These are phyloP conservation scores for Pemphredon lugubris DNA, from an alignment of 2,888 invertebrate genomes.

Conservation along the genomic window DNA sequence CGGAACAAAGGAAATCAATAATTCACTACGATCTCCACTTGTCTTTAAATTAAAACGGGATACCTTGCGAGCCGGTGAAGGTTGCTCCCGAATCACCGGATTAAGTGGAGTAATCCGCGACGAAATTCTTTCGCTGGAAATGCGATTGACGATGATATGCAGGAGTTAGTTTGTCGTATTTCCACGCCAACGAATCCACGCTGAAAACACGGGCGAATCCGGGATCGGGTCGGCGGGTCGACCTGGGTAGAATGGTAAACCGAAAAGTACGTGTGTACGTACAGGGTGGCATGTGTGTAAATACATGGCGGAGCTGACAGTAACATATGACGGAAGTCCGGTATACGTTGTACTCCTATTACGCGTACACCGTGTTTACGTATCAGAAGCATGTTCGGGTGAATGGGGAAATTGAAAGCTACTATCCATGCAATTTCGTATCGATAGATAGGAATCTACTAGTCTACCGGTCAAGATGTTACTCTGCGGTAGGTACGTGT, in stretches of 20 bases:
- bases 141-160: conserved; percentile 11
- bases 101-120: conserved; percentile 1
- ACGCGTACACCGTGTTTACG: conserved; percentile 39
- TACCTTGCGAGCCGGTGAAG: too few relatives aligned
- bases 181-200: conserved; percentile 23
- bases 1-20: too few relatives aligned
- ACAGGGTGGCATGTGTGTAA: conserved; percentile 22
- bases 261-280: conserved; percentile 23
- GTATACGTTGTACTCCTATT: conserved; percentile 48
- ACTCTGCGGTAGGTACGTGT: too few relatives aligned
- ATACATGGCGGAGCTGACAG: conserved; percentile 42
- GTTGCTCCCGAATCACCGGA: too few relatives aligned
- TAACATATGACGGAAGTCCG: conserved; percentile 60
- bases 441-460: conserved; percentile 18
- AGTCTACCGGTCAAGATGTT: conserved; percentile 27
- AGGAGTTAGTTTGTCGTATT: conserved; percentile 29
- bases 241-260: not conserved
- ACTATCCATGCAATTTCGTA: conserved; percentile 32
- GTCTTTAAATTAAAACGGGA: too few relatives aligned
- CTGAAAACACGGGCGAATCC: conserved; percentile 46
- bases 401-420: conserved; percentile 50
- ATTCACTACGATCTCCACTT: too few relatives aligned
- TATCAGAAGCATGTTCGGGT: conserved; percentile 32
- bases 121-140: not conserved
- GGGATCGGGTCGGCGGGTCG: conserved; percentile 20